Evolutionary conservation across 2,797 vertebrate species (phyloP).

Genomic region (Valencia hispanica): DNA sequence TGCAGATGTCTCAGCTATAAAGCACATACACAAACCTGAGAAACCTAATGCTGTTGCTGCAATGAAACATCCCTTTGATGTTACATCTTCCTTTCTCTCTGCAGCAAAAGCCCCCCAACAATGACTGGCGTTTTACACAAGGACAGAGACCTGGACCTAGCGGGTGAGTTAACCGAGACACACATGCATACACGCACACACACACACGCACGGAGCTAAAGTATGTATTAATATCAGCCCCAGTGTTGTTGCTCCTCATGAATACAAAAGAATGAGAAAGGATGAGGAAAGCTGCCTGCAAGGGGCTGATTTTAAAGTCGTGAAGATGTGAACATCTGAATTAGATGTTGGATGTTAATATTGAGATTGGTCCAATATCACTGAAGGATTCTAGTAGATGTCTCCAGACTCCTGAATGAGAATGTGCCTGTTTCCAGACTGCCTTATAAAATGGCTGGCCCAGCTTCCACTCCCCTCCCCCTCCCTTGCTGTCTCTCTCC

Average conservation of each 20-base stretch:
- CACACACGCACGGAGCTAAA: conserved; percentile 16
- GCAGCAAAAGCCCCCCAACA: conserved; percentile 98
- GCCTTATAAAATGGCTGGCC: conserved; percentile 79
- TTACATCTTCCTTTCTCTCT: conserved; percentile 61
- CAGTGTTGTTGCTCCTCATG: conserved; percentile 19
- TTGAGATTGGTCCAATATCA: conserved; percentile 8
- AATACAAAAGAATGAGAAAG: conserved; percentile 17
- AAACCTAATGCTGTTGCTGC: not conserved
- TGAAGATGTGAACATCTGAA: conserved; percentile 18
- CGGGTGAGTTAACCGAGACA: conserved; percentile 86
- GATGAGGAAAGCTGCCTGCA: conserved; percentile 8
- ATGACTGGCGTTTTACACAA: conserved; percentile 98
- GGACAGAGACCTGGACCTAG: conserved; percentile 97
- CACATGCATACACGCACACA: conserved; percentile 21
- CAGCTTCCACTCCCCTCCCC: conserved; percentile 67
- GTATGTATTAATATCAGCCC: conserved; percentile 19
- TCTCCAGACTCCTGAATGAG: conserved; percentile 38
- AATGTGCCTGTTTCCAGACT: conserved; percentile 69
- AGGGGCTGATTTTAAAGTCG: conserved; percentile 3
- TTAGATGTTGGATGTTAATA: not conserved
- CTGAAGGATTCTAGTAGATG: conserved; percentile 18
- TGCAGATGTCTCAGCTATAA: conserved; percentile 24
- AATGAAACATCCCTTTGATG: conserved; percentile 51
- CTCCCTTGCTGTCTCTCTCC: conserved; percentile 53
- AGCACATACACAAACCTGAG: not conserved